A percentile compares a stretch with the other conserved stretches of the same genome.
Conservation (phyloP, 1,140 invertebrate genomes). For the Sitophilus oryzae region DNA sequence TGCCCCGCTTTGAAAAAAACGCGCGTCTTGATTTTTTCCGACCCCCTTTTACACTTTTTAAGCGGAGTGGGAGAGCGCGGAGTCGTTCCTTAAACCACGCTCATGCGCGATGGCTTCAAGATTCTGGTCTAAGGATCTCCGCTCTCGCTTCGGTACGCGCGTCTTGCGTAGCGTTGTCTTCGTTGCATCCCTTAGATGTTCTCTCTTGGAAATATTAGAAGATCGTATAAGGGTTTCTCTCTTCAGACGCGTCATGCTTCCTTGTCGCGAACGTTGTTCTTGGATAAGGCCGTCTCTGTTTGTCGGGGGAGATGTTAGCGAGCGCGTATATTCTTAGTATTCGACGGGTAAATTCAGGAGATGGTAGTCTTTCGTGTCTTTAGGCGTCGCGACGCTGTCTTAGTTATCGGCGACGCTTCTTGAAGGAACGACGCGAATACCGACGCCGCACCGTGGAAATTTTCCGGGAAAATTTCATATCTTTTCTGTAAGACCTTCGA, state of each 20-base stretch:
- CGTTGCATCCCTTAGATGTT: conserved; percentile 37
- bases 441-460: conserved; percentile 15
- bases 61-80: conserved; percentile 33
- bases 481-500: too few relatives aligned
- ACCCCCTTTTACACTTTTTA: conserved; percentile 26
- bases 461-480: too few relatives aligned
- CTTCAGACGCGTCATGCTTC: conserved; percentile 24
- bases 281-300: conserved; percentile 34
- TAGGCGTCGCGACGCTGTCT: conserved; percentile 37
- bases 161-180: conserved; percentile 34
- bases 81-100: conserved; percentile 36
- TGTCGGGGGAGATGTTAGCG: conserved; percentile 35
- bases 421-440: conserved; percentile 25
- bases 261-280: conserved; percentile 32
- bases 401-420: conserved; percentile 37
- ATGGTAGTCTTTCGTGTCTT: conserved; percentile 42
- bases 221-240: conserved; percentile 33
- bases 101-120: conserved; percentile 38
- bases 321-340: conserved; percentile 44
- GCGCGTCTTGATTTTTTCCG: conserved; percentile 36
- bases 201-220: conserved; percentile 33
- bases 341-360: conserved; percentile 43
- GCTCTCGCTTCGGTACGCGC: conserved; percentile 29
- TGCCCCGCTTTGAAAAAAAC: conserved; percentile 35
- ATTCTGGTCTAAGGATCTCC: conserved; percentile 41